phyloP scores from a whole-genome alignment of 2,797 vertebrate species.

The Gymnothorax reevesii region DNA sequence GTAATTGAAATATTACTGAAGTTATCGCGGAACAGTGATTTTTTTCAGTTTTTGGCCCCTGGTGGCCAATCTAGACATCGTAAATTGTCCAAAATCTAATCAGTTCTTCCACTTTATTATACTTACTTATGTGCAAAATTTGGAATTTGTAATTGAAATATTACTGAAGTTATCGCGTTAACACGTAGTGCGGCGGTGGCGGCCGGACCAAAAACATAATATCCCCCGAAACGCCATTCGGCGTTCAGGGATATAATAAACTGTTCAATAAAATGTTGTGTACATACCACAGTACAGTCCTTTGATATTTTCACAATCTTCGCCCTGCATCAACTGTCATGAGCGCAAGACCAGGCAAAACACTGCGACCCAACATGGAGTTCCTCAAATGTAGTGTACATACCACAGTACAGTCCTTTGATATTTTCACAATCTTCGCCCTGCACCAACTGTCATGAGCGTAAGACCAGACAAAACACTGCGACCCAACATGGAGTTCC shows the following conservation, averaged over 20 bases:
- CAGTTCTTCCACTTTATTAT: too few relatives aligned
- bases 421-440: conserved; percentile 71
- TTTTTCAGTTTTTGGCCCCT: too few relatives aligned
- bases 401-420: conserved; percentile 72
- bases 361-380: conserved; percentile 71
- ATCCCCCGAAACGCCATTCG: too few relatives aligned
- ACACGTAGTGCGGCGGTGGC: too few relatives aligned
- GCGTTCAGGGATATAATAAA: not conserved
- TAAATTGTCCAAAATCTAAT: too few relatives aligned
- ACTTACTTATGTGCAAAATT: too few relatives aligned
- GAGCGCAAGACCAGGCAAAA: conserved; percentile 69
- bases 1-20: too few relatives aligned
- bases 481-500: conserved; percentile 67
- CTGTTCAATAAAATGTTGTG: conserved; percentile 8
- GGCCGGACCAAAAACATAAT: too few relatives aligned
- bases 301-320: conserved; percentile 70
- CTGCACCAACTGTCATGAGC: conserved; percentile 65
- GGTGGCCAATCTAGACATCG: too few relatives aligned
- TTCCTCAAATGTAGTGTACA: conserved; percentile 46
- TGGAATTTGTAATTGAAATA: too few relatives aligned
- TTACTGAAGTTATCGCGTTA: too few relatives aligned
- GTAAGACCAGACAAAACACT: conserved; percentile 73
- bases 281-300: conserved; percentile 69
- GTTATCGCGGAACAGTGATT: too few relatives aligned
- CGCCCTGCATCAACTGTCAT: conserved; percentile 69